Conservation (phyloP, 2,797 vertebrate species). For the Gymnoscopelus microlampas region DNA sequence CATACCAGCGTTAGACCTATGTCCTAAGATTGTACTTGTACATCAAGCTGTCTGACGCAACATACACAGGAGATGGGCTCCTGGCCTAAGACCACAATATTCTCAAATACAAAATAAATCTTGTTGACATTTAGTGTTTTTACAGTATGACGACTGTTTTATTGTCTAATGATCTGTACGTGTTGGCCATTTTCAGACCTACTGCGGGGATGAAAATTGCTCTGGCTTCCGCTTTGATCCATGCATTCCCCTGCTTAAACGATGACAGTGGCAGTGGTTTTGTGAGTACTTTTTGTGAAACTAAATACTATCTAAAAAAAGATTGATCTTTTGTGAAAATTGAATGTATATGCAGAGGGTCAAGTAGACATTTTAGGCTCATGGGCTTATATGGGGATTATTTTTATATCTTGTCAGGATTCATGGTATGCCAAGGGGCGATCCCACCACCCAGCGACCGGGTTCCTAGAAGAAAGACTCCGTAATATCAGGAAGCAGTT, state of each 20-base stretch:
- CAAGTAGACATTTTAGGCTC: neutral
- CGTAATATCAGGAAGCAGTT: no score
- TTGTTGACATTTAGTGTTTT: neutral
- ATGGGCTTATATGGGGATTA: conserved; percentile 1
- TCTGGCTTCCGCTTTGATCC: no score
- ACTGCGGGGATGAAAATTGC: no score
- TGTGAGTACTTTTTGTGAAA: neutral
- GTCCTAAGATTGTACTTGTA: neutral
- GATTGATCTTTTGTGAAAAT: neutral
- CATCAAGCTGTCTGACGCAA: conserved; percentile 3
- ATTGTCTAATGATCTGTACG: neutral
- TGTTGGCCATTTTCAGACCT: no score
- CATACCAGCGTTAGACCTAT: neutral
- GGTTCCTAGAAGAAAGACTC: no score
- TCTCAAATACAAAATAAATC: conserved; percentile 1
- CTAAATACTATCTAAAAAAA: neutral
- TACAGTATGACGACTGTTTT: no score
- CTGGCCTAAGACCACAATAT: neutral
- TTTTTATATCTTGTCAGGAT: conserved; percentile 1
- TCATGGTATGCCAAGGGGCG: conserved; percentile 2
- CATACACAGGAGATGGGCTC: neutral
- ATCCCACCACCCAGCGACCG: no score
- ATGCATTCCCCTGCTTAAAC: no score
- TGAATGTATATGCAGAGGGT: neutral
- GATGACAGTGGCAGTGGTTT: neutral